Conservation (phyloP, 2,113 vertebrate species). For the Xiphophorus couchianus region DNA sequence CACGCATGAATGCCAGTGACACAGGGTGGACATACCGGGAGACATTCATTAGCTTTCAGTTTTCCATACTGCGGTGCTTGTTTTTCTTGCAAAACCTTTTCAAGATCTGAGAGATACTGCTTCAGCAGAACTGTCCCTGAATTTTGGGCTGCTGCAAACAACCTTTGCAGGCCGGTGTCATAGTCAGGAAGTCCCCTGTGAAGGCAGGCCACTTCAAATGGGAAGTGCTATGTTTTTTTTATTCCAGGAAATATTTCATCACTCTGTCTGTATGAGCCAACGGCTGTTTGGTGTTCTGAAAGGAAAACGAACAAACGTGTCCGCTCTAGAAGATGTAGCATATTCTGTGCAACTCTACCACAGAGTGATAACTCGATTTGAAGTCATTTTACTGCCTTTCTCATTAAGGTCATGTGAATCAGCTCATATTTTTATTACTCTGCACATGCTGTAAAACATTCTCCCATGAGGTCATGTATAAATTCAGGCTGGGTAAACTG, state of each 20-base stretch:
- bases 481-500: neutral
- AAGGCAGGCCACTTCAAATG: constrained; percentile 33
- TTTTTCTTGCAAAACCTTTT: constrained; percentile 2
- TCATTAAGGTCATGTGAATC: neutral
- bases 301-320: constrained; percentile 19
- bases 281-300: neutral
- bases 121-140: neutral
- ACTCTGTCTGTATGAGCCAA: constrained; percentile 25
- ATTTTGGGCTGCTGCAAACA: neutral
- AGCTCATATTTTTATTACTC: neutral
- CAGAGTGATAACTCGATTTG: neutral
- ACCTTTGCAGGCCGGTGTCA: constrained; percentile 18
- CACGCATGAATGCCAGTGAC: constrained; percentile 12
- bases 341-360: neutral
- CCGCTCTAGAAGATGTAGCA: constrained; percentile 4
- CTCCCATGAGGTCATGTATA: neutral
- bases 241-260: constrained; percentile 56
- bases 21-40: neutral
- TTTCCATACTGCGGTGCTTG: no score
- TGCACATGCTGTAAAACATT: neutral
- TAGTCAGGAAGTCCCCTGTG: constrained; percentile 52
- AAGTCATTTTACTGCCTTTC: neutral
- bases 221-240: constrained; percentile 58
- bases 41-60: constrained; percentile 1
- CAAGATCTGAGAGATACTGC: neutral